Base-by-base conservation (phyloP, 2,113 vertebrate genomes). In the Bombycilla garrulus region DNA sequence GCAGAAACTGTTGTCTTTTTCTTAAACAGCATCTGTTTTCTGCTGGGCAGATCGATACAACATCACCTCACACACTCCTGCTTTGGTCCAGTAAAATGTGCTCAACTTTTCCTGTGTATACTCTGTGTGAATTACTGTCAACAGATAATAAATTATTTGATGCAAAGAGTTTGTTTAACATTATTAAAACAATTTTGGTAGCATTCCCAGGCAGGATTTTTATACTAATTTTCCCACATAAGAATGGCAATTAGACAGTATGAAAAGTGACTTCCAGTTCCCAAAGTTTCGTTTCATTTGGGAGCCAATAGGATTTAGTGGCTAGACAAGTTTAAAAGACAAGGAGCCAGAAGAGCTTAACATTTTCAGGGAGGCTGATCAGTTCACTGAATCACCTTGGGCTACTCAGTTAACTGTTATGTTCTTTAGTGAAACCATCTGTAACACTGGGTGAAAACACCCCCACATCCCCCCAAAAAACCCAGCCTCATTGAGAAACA, bases 241-340 rank as follows among this genome's bases (percentile, higher is more conserved):
- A 85, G 42, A 70, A 61, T 13, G 31, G 62, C 69, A 80, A 92
- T 88, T 80, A 94, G 72, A 66, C 45, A 42, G 74, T 57, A 90
- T 66, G 67, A 92, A 67, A 86, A 79, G 77, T 70, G 87, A 88
- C 85, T 97, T 94, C 44, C 18, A 28, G 54, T 71, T 96, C 57
- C 87, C 69, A 94, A 74, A 66, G 50, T 93, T 88, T 91, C 11
- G 10, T 94, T 96, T 97, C 50, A 23, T 90, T 72, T 95, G 82
- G 73, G 88, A 96, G 76, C 61, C 83, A 90, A 38, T 83, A 77
- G 60, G 77, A 90, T 93, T 92, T 92, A 70, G 67, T 2, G 25
- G 67, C 88, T 87, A 95, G 84, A 88, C 66, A 53, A 51, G 87
- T 92, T 74, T 79, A 83, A 86, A 83, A 90, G 50, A 81, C 91